These are phyloP conservation scores for Drosophila triauraria DNA, from an alignment of 1,140 invertebrate genomes.

Conservation along the genomic window DNA sequence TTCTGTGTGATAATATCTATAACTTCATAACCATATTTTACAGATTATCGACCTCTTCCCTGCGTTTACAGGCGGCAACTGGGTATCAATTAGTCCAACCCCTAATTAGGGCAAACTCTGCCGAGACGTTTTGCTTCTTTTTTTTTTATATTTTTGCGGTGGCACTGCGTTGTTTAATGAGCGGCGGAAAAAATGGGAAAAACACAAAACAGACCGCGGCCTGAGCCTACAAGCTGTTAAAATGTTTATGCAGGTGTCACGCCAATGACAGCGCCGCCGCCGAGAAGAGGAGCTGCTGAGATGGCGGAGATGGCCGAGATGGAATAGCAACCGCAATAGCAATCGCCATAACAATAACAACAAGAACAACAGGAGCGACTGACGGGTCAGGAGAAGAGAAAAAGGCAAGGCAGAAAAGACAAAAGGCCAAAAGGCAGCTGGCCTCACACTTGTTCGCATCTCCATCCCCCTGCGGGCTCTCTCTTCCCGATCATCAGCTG, in stretches of 20 bases:
- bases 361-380: slow-evolving; percentile 7
- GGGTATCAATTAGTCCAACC: slow-evolving; percentile 42
- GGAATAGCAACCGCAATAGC: slow-evolving; percentile 31
- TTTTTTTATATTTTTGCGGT: slow-evolving; percentile 25
- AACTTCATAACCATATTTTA: neutral
- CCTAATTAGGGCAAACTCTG: slow-evolving; percentile 30
- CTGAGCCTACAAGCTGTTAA: slow-evolving; percentile 64
- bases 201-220: slow-evolving; percentile 41
- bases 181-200: slow-evolving; percentile 32
- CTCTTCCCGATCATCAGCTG: slow-evolving; percentile 34
- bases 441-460: slow-evolving; percentile 28
- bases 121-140: slow-evolving; percentile 23
- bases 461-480: slow-evolving; percentile 10
- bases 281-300: slow-evolving; percentile 11
- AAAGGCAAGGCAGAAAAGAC: slow-evolving; percentile 8
- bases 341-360: slow-evolving; percentile 32
- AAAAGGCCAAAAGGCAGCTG: slow-evolving; percentile 61
- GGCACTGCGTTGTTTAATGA: slow-evolving; percentile 42
- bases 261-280: slow-evolving; percentile 47
- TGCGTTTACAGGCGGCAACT: neutral
- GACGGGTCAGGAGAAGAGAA: slow-evolving; percentile 14
- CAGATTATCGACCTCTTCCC: slow-evolving; percentile 5
- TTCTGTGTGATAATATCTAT: neutral
- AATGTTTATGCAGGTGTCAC: slow-evolving; percentile 81
- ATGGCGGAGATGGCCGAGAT: slow-evolving; percentile 16